These are phyloP conservation scores for Salvelinus fontinalis DNA, from an alignment of 2,113 vertebrate genomes.

Conservation along the genomic window DNA sequence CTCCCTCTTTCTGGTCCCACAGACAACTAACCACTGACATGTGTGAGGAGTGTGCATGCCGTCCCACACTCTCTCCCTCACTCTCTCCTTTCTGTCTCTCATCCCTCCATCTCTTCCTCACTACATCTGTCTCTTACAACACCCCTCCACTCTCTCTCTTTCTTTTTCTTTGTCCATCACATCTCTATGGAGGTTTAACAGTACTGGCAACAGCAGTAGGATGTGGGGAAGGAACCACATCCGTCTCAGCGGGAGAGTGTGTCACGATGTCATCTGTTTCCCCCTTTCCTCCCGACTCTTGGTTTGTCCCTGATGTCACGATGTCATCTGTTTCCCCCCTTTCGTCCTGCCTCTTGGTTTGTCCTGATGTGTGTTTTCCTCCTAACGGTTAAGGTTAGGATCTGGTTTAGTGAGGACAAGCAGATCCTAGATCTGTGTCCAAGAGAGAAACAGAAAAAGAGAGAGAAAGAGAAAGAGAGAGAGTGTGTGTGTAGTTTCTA, in stretches of 20 bases:
- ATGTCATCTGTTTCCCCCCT: conserved; percentile 33
- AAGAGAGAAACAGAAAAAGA: too few relatives aligned
- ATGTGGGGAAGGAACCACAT: conserved; percentile 66
- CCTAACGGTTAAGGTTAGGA: too few relatives aligned
- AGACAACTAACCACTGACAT: conserved; percentile 74
- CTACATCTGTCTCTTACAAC: conserved; percentile 31
- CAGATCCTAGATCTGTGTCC: background rate
- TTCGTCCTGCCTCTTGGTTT: background rate
- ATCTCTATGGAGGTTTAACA: background rate
- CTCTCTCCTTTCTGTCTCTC: background rate
- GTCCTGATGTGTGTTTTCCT: background rate
- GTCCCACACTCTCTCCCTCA: conserved; percentile 39
- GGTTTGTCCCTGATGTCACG: conserved; percentile 3
- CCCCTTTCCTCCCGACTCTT: background rate
- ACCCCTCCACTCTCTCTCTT: conserved; percentile 10
- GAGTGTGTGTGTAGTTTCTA: background rate
- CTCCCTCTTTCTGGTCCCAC: conserved; percentile 24
- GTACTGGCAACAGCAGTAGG: conserved; percentile 32
- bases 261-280: conserved; percentile 38
- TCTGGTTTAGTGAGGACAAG: too few relatives aligned
- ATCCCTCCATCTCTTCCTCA: background rate
- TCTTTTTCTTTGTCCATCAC: conserved; percentile 5
- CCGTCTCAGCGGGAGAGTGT: conserved; percentile 24
- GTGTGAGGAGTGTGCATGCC: conserved; percentile 65
- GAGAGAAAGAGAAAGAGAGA: too few relatives aligned